phyloP scores from a whole-genome alignment of 2,888 invertebrate species.

The Trachelus tabidus region DNA sequence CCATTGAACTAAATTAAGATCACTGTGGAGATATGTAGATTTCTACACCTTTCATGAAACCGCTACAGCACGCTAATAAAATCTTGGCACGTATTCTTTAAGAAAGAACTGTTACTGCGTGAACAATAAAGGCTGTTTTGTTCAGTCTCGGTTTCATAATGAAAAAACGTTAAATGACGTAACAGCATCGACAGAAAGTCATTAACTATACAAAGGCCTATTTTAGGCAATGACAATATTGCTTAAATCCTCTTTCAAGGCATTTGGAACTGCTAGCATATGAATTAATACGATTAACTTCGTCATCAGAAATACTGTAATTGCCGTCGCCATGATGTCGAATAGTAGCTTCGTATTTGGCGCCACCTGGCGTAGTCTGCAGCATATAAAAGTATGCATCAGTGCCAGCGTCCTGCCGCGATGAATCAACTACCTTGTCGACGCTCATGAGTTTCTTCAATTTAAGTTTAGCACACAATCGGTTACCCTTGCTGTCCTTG shows the following conservation, averaged over 20 bases:
- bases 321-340: conserved; percentile 52
- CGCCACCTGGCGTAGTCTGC: conserved; percentile 75
- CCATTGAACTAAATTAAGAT: neutral
- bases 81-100: neutral
- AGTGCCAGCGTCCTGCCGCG: conserved; percentile 56
- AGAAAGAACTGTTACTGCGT: neutral
- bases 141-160: neutral
- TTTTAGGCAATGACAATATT: conserved; percentile 56
- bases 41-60: neutral
- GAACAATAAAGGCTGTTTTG: neutral
- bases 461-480: conserved; percentile 69
- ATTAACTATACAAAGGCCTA: neutral
- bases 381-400: conserved; percentile 76
- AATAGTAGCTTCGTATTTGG: conserved; percentile 79
- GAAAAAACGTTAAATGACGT: neutral
- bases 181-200: neutral
- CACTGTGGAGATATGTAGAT: neutral
- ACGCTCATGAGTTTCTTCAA: conserved; percentile 69
- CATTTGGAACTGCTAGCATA: conserved; percentile 54
- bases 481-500: conserved; percentile 46
- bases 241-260: conserved; percentile 53
- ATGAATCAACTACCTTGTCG: conserved; percentile 65
- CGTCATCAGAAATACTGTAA: conserved; percentile 53
- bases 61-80: neutral
- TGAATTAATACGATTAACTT: conserved; percentile 56